Percentiles rank a stretch among this genome's conserved stretches.
phyloP scores from a whole-genome alignment of 2,113 vertebrate species.

The Orcinus orca region DNA sequence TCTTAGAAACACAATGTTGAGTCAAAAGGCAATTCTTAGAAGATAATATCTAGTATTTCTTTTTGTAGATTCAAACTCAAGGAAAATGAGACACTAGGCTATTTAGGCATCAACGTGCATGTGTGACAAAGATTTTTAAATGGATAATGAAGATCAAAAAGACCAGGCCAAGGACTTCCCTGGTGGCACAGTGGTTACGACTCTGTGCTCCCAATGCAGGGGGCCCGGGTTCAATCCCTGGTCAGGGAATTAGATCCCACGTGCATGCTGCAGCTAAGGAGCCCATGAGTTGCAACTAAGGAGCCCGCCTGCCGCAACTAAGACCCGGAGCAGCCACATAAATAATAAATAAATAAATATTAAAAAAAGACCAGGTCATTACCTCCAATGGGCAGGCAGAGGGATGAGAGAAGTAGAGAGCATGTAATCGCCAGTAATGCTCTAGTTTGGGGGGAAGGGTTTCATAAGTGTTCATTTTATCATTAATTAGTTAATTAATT shows the following conservation, averaged over 20 bases:
- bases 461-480: not conserved
- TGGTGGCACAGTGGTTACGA: too few species aligned
- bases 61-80: not conserved
- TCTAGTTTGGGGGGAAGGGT: not conserved
- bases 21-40: not conserved
- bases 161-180: not conserved
- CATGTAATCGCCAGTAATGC: not conserved
- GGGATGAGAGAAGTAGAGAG: not conserved
- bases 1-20: not conserved
- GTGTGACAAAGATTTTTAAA: not conserved
- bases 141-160: not conserved
- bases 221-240: too few species aligned
- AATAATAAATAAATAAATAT: too few species aligned
- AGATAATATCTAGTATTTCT: not conserved
- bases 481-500: not conserved
- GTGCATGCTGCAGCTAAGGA: too few species aligned
- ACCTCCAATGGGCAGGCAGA: not conserved
- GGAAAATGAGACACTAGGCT: not conserved
- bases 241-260: too few species aligned
- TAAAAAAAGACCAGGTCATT: too few species aligned
- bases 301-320: too few species aligned
- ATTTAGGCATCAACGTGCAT: not conserved
- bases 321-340: too few species aligned
- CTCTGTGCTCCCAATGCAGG: too few species aligned
- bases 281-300: too few species aligned